phyloP scores from a whole-genome alignment of 2,797 vertebrate genomes.

The Melanotaenia nigrans region DNA sequence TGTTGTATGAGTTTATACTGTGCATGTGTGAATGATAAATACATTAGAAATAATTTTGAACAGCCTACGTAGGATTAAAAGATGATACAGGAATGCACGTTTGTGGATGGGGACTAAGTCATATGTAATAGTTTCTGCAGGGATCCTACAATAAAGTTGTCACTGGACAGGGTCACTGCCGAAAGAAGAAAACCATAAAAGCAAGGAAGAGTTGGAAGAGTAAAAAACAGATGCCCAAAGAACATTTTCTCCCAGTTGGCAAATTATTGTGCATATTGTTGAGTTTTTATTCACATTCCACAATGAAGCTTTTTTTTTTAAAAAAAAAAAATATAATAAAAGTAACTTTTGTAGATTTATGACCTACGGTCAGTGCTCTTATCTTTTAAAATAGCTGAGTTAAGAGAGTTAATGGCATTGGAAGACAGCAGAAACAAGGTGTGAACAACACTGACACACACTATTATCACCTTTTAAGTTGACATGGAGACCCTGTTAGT shows the following conservation, averaged over 20 bases:
- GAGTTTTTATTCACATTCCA: conserved; percentile 18
- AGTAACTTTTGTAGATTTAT: no score
- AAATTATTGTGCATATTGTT: conserved; percentile 15
- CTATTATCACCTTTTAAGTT: no score
- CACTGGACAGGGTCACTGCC: not conserved
- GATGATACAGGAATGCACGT: not conserved
- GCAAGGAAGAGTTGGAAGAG: conserved; percentile 13
- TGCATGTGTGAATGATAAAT: not conserved
- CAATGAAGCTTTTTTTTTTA: not conserved
- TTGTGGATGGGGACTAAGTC: not conserved
- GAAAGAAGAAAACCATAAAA: conserved; percentile 25
- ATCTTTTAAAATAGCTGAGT: no score
- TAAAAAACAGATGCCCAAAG: conserved; percentile 44
- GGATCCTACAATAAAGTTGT: not conserved
- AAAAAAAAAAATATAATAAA: no score
- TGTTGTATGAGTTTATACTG: no score
- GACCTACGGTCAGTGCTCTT: no score
- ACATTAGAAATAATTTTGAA: not conserved
- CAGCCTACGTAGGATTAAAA: not conserved
- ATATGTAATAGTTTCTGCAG: conserved; percentile 44
- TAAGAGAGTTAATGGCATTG: not conserved
- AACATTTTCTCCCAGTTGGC: conserved; percentile 26
- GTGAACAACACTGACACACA: no score
- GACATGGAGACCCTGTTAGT: no score
- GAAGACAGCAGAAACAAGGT: no score